A percentile compares a stretch with the other conserved stretches of the same genome.
Evolutionary conservation across 2,113 vertebrate genomes (phyloP).

Genomic region (Cacatua alba): DNA sequence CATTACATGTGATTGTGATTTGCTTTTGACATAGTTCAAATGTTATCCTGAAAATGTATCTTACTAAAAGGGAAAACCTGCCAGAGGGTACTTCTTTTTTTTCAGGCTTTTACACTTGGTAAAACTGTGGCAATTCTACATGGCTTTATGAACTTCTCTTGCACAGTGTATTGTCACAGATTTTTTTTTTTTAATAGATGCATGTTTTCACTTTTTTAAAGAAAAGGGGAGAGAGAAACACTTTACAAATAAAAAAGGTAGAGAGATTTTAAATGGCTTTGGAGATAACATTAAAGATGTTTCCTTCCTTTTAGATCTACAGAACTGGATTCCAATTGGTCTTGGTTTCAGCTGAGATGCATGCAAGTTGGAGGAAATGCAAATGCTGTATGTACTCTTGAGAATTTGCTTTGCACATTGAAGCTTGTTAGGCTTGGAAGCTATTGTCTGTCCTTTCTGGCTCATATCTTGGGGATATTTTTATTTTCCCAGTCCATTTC

Average conservation of each 20-base stretch:
- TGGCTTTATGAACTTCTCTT: not conserved
- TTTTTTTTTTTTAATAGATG: not conserved
- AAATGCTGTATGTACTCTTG: conserved; percentile 81
- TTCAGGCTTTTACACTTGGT: not conserved
- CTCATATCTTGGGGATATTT: not conserved
- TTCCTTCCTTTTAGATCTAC: conserved; percentile 84
- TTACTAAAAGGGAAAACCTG: not conserved
- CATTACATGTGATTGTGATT: not conserved
- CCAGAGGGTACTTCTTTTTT: not conserved
- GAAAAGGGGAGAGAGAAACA: not conserved
- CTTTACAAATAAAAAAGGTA: not conserved
- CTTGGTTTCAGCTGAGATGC: conserved; percentile 95
- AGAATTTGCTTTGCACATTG: not conserved
- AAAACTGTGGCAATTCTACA: not conserved
- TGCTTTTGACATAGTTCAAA: not conserved
- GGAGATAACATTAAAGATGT: not conserved
- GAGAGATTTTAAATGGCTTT: not conserved
- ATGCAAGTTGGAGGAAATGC: conserved; percentile 98
- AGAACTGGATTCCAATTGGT: conserved; percentile 96
- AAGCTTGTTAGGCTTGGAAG: not conserved
- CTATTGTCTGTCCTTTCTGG: not conserved
- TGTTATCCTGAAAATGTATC: not conserved
- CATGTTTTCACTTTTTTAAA: not conserved
- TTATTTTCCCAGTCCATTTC: not conserved
- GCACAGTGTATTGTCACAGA: not conserved